Evolutionary conservation across 2,797 vertebrate species (phyloP), one percentile per base, ranked within the genome.

Genomic region (Acrossocheilus fasciatus): DNA sequence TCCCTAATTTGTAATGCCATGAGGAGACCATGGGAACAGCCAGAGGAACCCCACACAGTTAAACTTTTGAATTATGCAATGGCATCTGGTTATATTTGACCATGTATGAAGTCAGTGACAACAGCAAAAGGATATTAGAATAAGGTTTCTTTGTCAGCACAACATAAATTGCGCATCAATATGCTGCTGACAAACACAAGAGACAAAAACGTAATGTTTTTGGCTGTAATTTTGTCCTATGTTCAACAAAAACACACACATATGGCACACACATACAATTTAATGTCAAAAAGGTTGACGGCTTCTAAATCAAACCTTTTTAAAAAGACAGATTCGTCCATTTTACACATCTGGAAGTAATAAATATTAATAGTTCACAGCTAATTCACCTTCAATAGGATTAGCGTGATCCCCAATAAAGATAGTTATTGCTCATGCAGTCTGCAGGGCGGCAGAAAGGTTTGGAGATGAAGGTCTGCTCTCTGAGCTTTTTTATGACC

Each of bases 401-500:
- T 91, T 82, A 89, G 84, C 14, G 86, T 84, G 89, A 91, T 90
- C 78, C 87, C 74, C 79, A 69, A 70, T 90, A 87, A 91, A 91
- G 85, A 88, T 87, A 77, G 91, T 91, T 78, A 83, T 91, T 88
- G 82, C 85, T 75, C 76, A 89, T 82, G 36, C 69, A 77, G 70
- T 84, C 74, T 78, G 85, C 82, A 89, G 86, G 82, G 30, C 85
- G 85, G 83, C 74, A 84, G 85, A 83, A 87, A 83, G 87, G 90
- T 82, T 86, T 91, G 76, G 91, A 88, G 86, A 93, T 91, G 79
- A 90, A 90, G 89, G 66, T 86, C 87, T 88, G 80, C 86, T 90
- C 85, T 86, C 1, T 8, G 81, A 84, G 45, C 41, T 50, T 73
- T 89, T 93, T 92, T 90, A 90, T 66, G 82, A 84, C 73, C 72